Evolutionary conservation across 2,113 vertebrate genomes (phyloP).

Genomic region (Ahaetulla prasina): DNA sequence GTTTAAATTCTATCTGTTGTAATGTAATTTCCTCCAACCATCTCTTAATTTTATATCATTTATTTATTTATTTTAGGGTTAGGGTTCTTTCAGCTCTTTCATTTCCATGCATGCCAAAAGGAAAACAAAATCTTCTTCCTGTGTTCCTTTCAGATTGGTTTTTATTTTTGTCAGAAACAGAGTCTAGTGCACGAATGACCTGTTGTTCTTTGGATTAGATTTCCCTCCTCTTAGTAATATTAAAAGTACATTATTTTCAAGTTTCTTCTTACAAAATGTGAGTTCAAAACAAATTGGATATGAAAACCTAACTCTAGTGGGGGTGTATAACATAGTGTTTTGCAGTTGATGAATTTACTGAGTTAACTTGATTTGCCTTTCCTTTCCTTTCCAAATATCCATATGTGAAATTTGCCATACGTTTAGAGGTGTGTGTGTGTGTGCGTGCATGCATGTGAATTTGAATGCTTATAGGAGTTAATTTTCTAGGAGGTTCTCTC

Average conservation of each 20-base stretch:
- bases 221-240: slow-evolving; percentile 10
- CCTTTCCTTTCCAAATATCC: neutral
- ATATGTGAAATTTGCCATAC: slow-evolving; percentile 33
- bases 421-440: slow-evolving; percentile 40
- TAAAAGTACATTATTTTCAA: slow-evolving; percentile 3
- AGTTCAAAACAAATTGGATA: neutral
- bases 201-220: slow-evolving; percentile 3
- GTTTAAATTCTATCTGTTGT: too few relatives aligned
- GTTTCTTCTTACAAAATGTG: neutral
- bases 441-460: slow-evolving; percentile 53
- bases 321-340: neutral
- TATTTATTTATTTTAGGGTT: too few relatives aligned
- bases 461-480: slow-evolving; percentile 73
- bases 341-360: neutral
- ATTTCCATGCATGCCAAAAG: neutral
- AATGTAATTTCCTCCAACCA: too few relatives aligned
- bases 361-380: slow-evolving; percentile 46
- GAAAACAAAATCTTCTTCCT: neutral
- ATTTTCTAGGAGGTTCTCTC: slow-evolving; percentile 63
- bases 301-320: neutral
- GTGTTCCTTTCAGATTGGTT: slow-evolving; percentile 21
- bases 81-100: neutral
- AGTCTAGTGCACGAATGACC: neutral
- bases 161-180: slow-evolving; percentile 10
- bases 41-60: too few relatives aligned